A percentile compares a stretch with the other conserved stretches of the same genome.
Evolutionary conservation across 2,888 invertebrate genomes (phyloP).

Genomic region (Coleophora flavipennella): DNA sequence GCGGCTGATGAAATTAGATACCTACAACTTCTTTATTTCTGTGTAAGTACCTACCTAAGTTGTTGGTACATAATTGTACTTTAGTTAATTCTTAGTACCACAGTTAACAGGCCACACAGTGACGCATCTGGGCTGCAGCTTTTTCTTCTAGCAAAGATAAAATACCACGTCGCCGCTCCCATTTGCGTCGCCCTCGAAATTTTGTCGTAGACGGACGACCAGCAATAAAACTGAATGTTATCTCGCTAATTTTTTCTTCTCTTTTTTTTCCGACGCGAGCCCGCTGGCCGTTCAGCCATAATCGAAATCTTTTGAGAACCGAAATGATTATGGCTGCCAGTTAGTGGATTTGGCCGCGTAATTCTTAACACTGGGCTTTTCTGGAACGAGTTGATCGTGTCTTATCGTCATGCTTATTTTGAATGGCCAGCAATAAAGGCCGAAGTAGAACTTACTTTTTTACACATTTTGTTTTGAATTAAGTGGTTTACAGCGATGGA

Average conservation of each 20-base stretch:
- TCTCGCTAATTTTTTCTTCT: conserved; percentile 48
- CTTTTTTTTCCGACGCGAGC: conserved; percentile 17
- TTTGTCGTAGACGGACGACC: conserved; percentile 38
- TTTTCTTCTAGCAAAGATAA: conserved; percentile 31
- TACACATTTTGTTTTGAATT: too few species aligned
- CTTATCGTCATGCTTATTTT: too few species aligned
- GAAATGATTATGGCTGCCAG: conserved; percentile 31
- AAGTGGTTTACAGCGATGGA: too few species aligned
- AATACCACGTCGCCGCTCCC: conserved; percentile 27
- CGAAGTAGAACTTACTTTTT: too few species aligned
- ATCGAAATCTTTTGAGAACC: conserved; percentile 24
- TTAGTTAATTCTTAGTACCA: too few species aligned
- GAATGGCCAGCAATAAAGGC: too few species aligned
- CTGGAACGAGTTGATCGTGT: too few species aligned
- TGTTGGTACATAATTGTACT: too few species aligned
- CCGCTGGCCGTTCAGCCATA: conserved; percentile 22
- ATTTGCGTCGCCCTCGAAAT: conserved; percentile 44
- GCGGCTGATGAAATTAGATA: too few species aligned
- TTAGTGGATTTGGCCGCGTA: conserved; percentile 21
- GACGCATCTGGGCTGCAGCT: conserved; percentile 9
- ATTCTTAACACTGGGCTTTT: too few species aligned
- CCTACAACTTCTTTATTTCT: too few species aligned
- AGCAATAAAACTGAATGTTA: conserved; percentile 54
- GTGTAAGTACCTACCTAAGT: too few species aligned
- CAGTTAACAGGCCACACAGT: conserved; percentile 1